Percentiles rank a stretch among this genome's conserved stretches.
Conservation (phyloP, 2,113 vertebrate species). For the Aplodontia rufa region DNA sequence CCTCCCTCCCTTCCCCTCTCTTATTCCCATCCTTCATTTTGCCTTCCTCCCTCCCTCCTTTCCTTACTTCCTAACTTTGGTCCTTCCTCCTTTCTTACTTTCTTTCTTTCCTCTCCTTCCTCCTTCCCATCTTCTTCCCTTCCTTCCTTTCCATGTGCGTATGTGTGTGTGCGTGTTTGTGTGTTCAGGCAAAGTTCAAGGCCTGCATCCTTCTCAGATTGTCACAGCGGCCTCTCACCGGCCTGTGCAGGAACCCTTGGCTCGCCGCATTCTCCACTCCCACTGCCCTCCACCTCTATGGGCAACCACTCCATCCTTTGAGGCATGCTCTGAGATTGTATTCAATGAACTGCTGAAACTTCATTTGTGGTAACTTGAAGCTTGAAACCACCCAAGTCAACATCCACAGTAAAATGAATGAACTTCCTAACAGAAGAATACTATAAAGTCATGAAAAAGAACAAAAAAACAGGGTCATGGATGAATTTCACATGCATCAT, state of each 20-base stretch:
- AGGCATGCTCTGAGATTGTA: background rate
- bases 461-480: background rate
- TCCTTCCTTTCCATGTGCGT: background rate
- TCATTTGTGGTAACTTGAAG: background rate
- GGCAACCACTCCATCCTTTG: background rate
- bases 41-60: too few species aligned
- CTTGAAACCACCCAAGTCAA: background rate
- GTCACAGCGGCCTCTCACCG: too few species aligned
- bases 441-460: background rate
- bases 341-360: background rate
- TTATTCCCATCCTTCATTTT: too few species aligned
- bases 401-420: background rate
- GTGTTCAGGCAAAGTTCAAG: background rate
- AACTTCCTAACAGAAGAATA: background rate
- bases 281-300: fast-evolving
- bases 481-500: background rate
- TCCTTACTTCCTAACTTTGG: too few species aligned
- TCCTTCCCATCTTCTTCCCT: background rate
- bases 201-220: background rate
- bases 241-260: background rate
- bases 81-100: background rate
- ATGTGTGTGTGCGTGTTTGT: too few species aligned
- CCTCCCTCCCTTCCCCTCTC: too few species aligned
- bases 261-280: too few species aligned
- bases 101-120: background rate